These are phyloP conservation scores for Valencia hispanica DNA, from an alignment of 2,797 vertebrate species.

Conservation along the genomic window DNA sequence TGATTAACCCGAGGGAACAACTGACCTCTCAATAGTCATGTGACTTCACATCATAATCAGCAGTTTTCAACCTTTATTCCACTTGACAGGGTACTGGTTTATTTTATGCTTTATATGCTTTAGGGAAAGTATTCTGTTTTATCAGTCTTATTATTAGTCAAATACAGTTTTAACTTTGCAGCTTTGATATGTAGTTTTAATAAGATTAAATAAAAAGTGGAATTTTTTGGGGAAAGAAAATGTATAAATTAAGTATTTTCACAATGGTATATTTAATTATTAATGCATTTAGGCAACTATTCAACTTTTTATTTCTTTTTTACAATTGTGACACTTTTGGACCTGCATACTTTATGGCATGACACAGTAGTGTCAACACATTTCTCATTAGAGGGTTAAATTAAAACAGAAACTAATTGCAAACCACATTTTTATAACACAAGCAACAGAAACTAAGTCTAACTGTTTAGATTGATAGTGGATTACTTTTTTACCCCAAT, in stretches of 20 bases:
- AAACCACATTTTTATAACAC: conserved; percentile 2
- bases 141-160: neutral
- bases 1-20: neutral
- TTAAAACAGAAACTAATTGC: neutral
- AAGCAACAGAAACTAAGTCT: neutral
- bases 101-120: neutral
- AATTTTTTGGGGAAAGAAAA: too few relatives aligned
- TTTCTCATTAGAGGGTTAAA: neutral
- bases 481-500: neutral
- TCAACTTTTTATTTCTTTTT: too few relatives aligned
- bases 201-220: too few relatives aligned
- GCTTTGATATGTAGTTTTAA: neutral
- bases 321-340: neutral
- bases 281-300: too few relatives aligned
- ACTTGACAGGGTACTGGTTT: neutral
- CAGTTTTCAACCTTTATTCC: neutral
- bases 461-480: neutral
- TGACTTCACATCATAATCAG: conserved; percentile 14
- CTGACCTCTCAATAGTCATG: conserved; percentile 36
- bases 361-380: neutral
- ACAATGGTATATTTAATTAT: too few relatives aligned
- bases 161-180: neutral
- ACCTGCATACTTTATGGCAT: neutral
- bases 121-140: neutral
- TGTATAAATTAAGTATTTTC: too few relatives aligned